Conservation (phyloP, 2,888 invertebrate species). For the Saturnia japonica region DNA sequence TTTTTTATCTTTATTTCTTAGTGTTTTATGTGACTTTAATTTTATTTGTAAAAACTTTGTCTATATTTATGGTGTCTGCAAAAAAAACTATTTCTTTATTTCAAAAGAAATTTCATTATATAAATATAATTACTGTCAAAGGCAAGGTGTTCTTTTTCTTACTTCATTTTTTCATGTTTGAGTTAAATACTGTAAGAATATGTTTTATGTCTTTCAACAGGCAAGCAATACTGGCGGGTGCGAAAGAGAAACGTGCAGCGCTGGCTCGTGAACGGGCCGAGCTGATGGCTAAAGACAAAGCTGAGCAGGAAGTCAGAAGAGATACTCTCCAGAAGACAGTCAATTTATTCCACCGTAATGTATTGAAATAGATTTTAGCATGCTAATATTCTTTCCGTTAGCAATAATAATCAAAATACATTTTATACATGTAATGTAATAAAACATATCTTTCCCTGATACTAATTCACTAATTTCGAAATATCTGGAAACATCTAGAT, state of each 20-base stretch:
- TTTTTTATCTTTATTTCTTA: too few species aligned
- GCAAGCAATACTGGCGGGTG: slow-evolving; percentile 68
- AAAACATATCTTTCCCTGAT: too few species aligned
- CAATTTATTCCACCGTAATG: slow-evolving; percentile 57
- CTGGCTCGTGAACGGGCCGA: slow-evolving; percentile 57
- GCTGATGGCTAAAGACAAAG: slow-evolving; percentile 57
- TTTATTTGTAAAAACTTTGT: too few species aligned
- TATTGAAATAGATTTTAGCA: background rate
- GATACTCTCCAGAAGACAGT: slow-evolving; percentile 65
- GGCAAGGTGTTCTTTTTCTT: background rate
- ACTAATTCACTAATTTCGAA: too few species aligned
- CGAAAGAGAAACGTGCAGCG: slow-evolving; percentile 60
- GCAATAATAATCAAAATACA: too few species aligned
- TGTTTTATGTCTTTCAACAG: slow-evolving; percentile 38
- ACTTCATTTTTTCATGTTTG: too few species aligned
- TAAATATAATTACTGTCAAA: background rate
- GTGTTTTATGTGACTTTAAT: too few species aligned
- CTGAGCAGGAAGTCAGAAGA: slow-evolving; percentile 60
- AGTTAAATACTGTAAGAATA: background rate
- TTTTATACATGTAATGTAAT: too few species aligned
- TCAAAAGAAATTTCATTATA: too few species aligned
- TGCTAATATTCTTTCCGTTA: background rate
- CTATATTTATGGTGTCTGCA: too few species aligned
- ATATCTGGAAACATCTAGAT: too few species aligned
- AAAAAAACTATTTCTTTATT: too few species aligned